Evolutionary conservation across 2,113 vertebrate species (phyloP), one percentile per base, ranked within the genome.

Genomic region (Thymallus thymallus): DNA sequence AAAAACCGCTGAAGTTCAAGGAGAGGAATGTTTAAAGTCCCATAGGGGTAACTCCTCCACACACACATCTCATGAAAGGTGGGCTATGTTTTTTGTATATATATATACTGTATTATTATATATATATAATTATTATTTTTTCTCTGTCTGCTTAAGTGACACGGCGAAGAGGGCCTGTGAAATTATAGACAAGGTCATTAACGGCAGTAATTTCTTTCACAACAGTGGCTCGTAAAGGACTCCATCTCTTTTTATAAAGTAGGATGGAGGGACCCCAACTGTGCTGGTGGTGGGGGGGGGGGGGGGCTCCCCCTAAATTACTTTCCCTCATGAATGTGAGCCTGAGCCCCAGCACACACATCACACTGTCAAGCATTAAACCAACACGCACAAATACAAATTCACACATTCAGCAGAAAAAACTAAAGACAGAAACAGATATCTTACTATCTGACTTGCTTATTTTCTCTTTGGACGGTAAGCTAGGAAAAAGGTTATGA

Each of bases 101-200:
- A n/a, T n/a, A n/a, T n/a, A n/a, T n/a, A n/a, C n/a, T n/a, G n/a
- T n/a, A n/a, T n/a, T n/a, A n/a, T n/a, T n/a, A n/a, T n/a, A n/a
- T n/a, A n/a, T n/a, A n/a, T n/a, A n/a, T n/a, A n/a, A n/a, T n/a
- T n/a, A n/a, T n/a, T 72, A 76, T 78, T 87, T 76, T 73, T 74
- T 68, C 80, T 82, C 63, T 5, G 45, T 72, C 74, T 58, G 73
- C 77, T 80, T 78, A 74, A 77, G 61, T 82, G 78, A 80, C 80
- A 73, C 10, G 22, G 71, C 14, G 20, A 83, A 61, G 73, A 71
- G 78, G 77, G 72, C 14, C 73, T 67, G 84, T 84, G 85, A 85
- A 83, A 83, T 77, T 83, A 82, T 82, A 85, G 85, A 84, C 75
- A 76, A 76, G 78, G 79, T 88, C 85, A 89, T 90, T 90, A 88